Base-by-base conservation (phyloP, 2,888 invertebrate genomes). In the Tinea semifulvella region DNA sequence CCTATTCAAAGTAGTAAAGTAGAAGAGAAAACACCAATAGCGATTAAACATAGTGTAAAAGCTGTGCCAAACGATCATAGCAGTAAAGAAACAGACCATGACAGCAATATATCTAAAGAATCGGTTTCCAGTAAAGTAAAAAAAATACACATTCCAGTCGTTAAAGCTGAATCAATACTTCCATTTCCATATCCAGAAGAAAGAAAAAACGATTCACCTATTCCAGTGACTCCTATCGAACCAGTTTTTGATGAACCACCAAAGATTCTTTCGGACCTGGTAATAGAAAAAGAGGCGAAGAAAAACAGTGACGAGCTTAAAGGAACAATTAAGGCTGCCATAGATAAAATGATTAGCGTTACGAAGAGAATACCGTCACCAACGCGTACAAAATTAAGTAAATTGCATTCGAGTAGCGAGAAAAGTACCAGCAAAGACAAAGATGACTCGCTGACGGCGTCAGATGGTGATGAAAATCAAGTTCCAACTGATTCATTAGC, bases 251-350 rank as follows among this genome's bases (percentile, higher is more conserved):
- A 48, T 35, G 42, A 51, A 7, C 42, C 42, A 10, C 36, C 49
- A 10, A 48, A 45, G 18, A 18, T 49, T 4, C 31, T 45, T 22
- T 36, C 18, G 2, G 36, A 11, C 7, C 10, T 28, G 4, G 16
- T 25, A 42, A 58, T 73, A 11, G 67, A 70, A 42, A 65, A 57
- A 25, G 67, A 76, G 48, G 59, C 77, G 2, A 70, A 67, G 48
- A 69, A 66, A 54, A 72, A 66, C 0, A 73, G 73, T 47, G 67
- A 67, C 45, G 73, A 79, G 52, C 48, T 80, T 8, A 73, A 69
- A 52, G 42, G 57, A 1, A 74, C 68, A 35, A 76, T 80, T 47
- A 68, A 68, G 56, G 68, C 71, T 27, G 80, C 79, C 1, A 60
- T 80, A 40, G 62, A 69, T 18, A 63, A 74, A 55, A 74, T 80